A percentile compares a stretch with the other conserved stretches of the same genome.
Evolutionary conservation across 2,797 vertebrate genomes (phyloP).

Genomic region (Pipistrellus nathusii): DNA sequence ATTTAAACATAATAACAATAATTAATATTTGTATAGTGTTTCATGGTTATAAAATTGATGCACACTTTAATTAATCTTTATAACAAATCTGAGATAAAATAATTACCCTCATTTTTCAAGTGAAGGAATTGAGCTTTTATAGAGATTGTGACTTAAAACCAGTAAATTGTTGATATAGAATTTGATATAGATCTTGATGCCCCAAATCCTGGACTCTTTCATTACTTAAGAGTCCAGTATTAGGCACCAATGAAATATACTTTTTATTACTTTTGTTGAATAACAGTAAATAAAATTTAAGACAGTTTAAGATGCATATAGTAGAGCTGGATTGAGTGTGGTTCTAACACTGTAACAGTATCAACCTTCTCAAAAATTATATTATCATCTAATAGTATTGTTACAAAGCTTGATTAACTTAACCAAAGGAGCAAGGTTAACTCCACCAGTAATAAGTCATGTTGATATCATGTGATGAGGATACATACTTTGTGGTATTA

Average conservation of each 20-base stretch:
- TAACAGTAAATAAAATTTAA: too few relatives aligned
- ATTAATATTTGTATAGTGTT: conserved; percentile 45
- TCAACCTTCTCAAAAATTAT: conserved; percentile 36
- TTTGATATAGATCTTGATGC: conserved; percentile 6
- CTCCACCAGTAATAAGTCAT: conserved; percentile 22
- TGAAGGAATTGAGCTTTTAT: conserved; percentile 30
- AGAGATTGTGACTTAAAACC: conserved; percentile 56
- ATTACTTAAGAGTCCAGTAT: conserved; percentile 15
- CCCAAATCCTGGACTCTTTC: not conserved
- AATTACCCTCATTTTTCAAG: conserved; percentile 50
- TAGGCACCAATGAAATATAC: conserved; percentile 31
- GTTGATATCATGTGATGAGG: conserved; percentile 8
- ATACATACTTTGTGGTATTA: not conserved
- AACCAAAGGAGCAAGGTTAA: conserved; percentile 37
- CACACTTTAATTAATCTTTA: conserved; percentile 54
- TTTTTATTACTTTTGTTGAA: conserved; percentile 22
- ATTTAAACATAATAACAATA: conserved; percentile 52
- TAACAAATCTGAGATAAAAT: conserved; percentile 17
- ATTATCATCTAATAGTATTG: conserved; percentile 49
- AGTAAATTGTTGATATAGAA: conserved; percentile 18
- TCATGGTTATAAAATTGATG: conserved; percentile 43
- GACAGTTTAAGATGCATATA: too few relatives aligned
- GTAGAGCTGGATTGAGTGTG: not conserved
- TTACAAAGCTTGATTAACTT: conserved; percentile 41
- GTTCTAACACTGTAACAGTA: conserved; percentile 19